A percentile compares a stretch with the other conserved stretches of the same genome.
Conservation (phyloP, 2,113 vertebrate species). For the Muntiacus muntjak region DNA sequence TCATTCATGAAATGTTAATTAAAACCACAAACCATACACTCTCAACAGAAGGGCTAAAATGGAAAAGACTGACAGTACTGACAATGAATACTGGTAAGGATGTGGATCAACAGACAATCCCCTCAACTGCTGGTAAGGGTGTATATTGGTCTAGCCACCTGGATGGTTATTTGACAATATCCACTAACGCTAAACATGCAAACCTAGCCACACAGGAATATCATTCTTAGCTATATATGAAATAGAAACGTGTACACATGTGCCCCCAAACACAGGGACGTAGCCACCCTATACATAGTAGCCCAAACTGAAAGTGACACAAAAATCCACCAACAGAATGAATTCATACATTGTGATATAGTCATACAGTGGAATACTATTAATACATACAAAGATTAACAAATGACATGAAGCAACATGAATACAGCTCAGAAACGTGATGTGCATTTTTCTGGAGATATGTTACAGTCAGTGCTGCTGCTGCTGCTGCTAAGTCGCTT, state of each 20-base stretch:
- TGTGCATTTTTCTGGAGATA: not conserved
- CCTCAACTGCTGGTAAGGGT: not conserved
- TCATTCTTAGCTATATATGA: not conserved
- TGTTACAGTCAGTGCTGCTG: not conserved
- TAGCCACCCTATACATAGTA: not conserved
- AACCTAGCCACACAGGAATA: not conserved
- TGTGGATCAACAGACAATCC: not conserved
- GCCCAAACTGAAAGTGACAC: not conserved
- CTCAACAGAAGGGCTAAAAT: not conserved
- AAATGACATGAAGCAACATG: not conserved
- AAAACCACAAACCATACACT: not conserved
- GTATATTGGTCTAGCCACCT: not conserved
- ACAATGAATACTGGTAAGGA: not conserved
- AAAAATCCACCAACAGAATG: not conserved
- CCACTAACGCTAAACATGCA: not conserved
- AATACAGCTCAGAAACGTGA: not conserved
- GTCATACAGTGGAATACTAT: not conserved
- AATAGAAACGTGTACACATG: not conserved
- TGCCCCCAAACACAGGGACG: not conserved
- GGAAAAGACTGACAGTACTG: not conserved
- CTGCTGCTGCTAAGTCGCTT: too few relatives aligned
- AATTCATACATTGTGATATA: not conserved
- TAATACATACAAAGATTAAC: not conserved
- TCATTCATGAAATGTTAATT: not conserved
- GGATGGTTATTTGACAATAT: not conserved